Evolutionary conservation across 2,888 invertebrate species (phyloP).

Genomic region (Apamea anceps): DNA sequence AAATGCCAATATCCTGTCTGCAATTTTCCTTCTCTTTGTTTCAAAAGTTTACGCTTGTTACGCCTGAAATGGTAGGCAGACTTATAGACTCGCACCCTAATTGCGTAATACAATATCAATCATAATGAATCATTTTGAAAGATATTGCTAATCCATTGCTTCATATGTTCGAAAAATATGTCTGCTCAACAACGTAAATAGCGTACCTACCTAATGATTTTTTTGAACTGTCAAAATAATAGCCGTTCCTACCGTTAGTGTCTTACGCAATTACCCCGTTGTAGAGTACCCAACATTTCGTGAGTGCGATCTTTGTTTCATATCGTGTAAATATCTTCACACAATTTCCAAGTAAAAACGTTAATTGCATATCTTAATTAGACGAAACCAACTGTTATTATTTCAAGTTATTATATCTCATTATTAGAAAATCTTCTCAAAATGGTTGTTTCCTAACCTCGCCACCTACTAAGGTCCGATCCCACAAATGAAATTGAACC

Average conservation of each 20-base stretch:
- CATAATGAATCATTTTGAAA: not conserved
- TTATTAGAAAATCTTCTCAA: not conserved
- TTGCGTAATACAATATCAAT: not conserved
- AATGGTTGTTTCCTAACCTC: not conserved
- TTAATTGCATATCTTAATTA: not conserved
- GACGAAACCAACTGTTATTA: not conserved
- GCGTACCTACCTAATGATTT: no score
- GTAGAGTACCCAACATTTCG: not conserved
- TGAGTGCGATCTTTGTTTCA: not conserved
- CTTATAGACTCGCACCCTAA: not conserved
- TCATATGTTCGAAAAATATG: not conserved
- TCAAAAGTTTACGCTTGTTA: not conserved
- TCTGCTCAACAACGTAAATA: not conserved
- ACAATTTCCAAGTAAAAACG: not conserved
- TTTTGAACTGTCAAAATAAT: no score
- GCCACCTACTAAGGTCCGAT: not conserved
- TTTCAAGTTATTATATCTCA: not conserved
- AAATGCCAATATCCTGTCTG: conserved; percentile 20
- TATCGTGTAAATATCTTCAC: not conserved
- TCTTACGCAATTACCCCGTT: not conserved
- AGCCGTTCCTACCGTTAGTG: not conserved
- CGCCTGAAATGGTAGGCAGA: not conserved
- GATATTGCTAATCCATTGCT: not conserved
- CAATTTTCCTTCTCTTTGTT: conserved; percentile 12
- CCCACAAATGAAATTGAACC: not conserved